These are phyloP conservation scores for Exaiptasia diaphana DNA, from an alignment of 64 coral and sea anemone genomes.

Conservation along the genomic window DNA sequence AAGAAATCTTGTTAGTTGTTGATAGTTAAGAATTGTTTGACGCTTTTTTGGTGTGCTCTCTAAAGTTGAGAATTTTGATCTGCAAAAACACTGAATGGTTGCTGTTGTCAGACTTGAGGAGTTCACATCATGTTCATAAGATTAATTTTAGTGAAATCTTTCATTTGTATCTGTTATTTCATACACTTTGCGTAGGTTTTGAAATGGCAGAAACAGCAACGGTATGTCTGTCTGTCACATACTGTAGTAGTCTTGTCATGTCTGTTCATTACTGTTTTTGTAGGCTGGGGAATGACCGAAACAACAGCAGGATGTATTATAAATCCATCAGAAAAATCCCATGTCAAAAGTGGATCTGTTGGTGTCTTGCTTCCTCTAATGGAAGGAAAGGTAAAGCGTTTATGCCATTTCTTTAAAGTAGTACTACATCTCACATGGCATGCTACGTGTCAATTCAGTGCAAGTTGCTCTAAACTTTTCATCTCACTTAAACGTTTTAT, in stretches of 20 bases:
- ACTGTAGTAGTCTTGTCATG: neutral
- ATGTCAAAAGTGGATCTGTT: conserved; percentile 63
- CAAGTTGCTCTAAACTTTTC: too few relatives aligned
- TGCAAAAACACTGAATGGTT: too few relatives aligned
- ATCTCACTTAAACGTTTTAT: too few relatives aligned
- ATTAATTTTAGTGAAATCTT: neutral
- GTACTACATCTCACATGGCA: neutral
- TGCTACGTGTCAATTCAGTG: too few relatives aligned
- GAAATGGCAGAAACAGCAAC: neutral
- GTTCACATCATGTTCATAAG: neutral
- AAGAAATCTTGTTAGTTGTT: too few relatives aligned
- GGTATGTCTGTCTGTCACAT: neutral
- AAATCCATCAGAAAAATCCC: conserved; percentile 24
- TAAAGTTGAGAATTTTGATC: too few relatives aligned
- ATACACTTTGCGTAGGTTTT: neutral
- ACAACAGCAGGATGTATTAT: conserved; percentile 41
- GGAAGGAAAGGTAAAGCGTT: conserved; percentile 52
- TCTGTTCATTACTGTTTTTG: neutral
- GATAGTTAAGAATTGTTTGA: too few relatives aligned
- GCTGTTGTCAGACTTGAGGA: neutral
- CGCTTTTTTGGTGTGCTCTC: too few relatives aligned
- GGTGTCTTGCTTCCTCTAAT: conserved; percentile 64
- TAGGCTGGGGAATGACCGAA: conserved; percentile 83
- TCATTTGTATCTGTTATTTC: neutral
- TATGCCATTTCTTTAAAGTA: neutral